Evolutionary conservation across 2,113 vertebrate genomes (phyloP), one percentile per base, ranked within the genome.

Genomic region (Sylvietta virens): DNA sequence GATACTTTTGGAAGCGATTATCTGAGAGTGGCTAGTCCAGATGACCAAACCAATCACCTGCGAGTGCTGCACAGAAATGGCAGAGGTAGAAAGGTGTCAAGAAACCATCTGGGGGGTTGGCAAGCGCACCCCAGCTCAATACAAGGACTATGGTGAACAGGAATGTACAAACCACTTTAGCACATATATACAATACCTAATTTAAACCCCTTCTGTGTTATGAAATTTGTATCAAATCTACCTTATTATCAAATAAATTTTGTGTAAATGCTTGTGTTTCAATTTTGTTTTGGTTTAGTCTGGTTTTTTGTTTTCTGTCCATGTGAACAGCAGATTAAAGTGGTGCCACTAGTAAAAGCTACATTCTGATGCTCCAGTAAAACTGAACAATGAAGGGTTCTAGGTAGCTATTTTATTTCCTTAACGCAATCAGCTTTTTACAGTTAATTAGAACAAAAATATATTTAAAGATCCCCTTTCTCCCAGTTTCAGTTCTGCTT

Each of bases 101-200:
- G 13, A 83, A 70, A 10, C 26, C 10, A 15, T 67, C 39, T 17
- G 56, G 35, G 13, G 8, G 6, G 1, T 4, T 87, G 35, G 10
- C 26, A 71, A 62, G 5, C 23, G 35, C 10, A 35, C 4, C 14
- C 15, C 35, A 10, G 9, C 33, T 79, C 24, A 47, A 5, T 54
- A 15, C 5, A 80, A 44, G 6, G 42, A 18, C 24, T 37, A 14
- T 0, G 0, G 11, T 27, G 39, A 74, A 53, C 18, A 76, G 24
- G 10, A 88, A 50, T 35, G 15, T 30, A 42, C 37, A 57, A 70
- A 84, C 7, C 27, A 51, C 50, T 60, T 65, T 15, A 33, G 22
- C 37, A 23, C 30, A 24, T 17, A 10, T 27, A 51, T 56, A 47
- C 11, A 13, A 20, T 67, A 31, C 2, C 28, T 60, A 60, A 71